Evolutionary conservation across 2,113 vertebrate species (phyloP).

Genomic region (Thunnus maccoyii): DNA sequence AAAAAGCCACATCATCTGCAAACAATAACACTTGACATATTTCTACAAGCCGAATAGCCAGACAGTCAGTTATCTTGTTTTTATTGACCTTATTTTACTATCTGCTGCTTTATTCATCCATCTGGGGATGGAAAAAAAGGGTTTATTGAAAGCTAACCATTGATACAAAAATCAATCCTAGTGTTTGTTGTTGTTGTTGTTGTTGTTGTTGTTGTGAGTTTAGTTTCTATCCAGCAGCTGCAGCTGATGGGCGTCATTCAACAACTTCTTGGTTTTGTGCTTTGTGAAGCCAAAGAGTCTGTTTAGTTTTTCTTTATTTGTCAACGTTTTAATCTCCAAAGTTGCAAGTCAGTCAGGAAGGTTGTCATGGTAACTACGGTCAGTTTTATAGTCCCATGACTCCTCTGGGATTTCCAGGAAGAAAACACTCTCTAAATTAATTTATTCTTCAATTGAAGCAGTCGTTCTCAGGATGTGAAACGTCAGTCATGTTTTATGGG

Average conservation of each 20-base stretch:
- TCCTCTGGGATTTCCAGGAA: not conserved
- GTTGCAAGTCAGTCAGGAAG: conserved; percentile 7
- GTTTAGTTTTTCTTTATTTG: not conserved
- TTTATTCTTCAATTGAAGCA: not conserved
- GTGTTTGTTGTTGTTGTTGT: not conserved
- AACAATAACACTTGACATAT: conserved; percentile 31
- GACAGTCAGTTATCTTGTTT: not conserved
- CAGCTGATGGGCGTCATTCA: too few species aligned
- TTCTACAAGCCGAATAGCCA: conserved; percentile 9
- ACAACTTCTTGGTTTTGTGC: conserved; percentile 41
- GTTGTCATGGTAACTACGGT: not conserved
- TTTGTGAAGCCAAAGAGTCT: conserved; percentile 41
- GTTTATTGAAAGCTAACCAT: conserved; percentile 9
- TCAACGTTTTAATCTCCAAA: conserved; percentile 1
- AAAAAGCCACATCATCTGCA: conserved; percentile 61
- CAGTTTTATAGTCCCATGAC: not conserved
- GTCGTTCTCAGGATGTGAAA: not conserved
- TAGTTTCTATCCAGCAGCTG: conserved; percentile 1
- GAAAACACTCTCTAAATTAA: not conserved
- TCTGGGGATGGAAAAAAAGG: not conserved
- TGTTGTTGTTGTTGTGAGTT: not conserved
- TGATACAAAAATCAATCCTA: not conserved
- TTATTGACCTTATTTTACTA: not conserved
- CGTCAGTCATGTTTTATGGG: not conserved
- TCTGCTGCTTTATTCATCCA: not conserved